These are phyloP conservation scores for Lithosia quadra DNA, from an alignment of 2,888 invertebrate genomes.

Conservation along the genomic window DNA sequence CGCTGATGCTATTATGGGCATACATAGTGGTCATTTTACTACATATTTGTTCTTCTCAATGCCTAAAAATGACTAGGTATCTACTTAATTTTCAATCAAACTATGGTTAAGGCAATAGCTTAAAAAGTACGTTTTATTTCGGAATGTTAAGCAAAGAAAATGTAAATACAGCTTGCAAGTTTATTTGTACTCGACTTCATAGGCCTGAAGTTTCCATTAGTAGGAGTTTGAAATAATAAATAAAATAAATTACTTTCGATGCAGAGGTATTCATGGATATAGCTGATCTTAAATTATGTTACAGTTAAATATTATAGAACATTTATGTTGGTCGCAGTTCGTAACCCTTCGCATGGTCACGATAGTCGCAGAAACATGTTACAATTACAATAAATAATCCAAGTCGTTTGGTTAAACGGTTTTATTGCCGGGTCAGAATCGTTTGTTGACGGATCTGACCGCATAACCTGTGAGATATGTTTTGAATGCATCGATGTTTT, in stretches of 20 bases:
- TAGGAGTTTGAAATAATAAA: not conserved
- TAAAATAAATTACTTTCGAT: not conserved
- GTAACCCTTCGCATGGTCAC: conserved; percentile 39
- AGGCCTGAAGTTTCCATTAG: not conserved
- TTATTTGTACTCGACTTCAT: not conserved
- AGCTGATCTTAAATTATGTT: not conserved
- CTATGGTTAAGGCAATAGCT: no score
- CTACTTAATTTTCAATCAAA: no score
- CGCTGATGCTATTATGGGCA: no score
- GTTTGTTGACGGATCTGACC: conserved; percentile 4
- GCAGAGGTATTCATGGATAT: not conserved
- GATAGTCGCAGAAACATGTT: conserved; percentile 50
- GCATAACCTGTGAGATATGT: not conserved
- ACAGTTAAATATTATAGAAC: conserved; percentile 1
- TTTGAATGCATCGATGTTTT: not conserved
- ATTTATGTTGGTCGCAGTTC: not conserved
- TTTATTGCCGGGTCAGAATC: conserved; percentile 47
- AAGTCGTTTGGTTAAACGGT: conserved; percentile 54
- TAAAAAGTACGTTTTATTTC: no score
- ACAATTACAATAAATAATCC: conserved; percentile 68
- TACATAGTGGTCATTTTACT: no score
- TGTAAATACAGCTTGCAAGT: not conserved
- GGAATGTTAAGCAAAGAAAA: no score
- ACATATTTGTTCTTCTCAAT: no score
- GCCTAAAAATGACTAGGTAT: no score